phyloP scores from a whole-genome alignment of 2,888 invertebrate species.

The Hydriomena furcata region DNA sequence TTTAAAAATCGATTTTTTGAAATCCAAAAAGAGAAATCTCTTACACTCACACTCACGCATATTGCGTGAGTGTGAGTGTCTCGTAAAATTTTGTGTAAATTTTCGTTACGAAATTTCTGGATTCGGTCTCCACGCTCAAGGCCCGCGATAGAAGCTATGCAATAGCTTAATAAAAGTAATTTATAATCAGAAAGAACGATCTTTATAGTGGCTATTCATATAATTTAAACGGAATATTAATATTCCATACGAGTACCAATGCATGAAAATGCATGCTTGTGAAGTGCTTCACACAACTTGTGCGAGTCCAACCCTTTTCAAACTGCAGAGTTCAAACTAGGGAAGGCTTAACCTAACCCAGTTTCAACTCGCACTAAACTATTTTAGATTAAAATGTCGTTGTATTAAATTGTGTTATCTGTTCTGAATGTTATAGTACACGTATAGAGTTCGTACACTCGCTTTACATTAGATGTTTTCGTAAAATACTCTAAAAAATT shows the following conservation, averaged over 20 bases:
- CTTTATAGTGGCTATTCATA: not conserved
- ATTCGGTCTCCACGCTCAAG: no score
- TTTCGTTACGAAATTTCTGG: no score
- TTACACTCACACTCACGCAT: no score
- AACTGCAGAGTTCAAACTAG: slow-evolving; percentile 47
- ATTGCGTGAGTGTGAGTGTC: no score
- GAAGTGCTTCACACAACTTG: slow-evolving; percentile 56
- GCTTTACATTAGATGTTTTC: no score
- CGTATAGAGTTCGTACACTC: no score
- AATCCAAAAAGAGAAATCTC: no score
- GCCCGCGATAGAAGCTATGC: no score
- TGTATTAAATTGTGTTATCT: slow-evolving; percentile 32
- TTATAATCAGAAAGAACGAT: not conserved
- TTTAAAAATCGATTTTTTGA: no score
- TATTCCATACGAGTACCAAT: slow-evolving; percentile 20
- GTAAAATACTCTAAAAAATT: no score
- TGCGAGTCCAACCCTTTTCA: slow-evolving; percentile 56
- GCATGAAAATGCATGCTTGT: slow-evolving; percentile 45
- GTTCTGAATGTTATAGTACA: not conserved
- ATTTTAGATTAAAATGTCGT: slow-evolving; percentile 47
- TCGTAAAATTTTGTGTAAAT: no score
- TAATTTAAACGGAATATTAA: slow-evolving; percentile 16
- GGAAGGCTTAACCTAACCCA: slow-evolving; percentile 50
- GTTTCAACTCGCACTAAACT: slow-evolving; percentile 45
- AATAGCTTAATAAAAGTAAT: no score